Conservation (phyloP, 2,113 vertebrate species). For the Tursiops truncatus region DNA sequence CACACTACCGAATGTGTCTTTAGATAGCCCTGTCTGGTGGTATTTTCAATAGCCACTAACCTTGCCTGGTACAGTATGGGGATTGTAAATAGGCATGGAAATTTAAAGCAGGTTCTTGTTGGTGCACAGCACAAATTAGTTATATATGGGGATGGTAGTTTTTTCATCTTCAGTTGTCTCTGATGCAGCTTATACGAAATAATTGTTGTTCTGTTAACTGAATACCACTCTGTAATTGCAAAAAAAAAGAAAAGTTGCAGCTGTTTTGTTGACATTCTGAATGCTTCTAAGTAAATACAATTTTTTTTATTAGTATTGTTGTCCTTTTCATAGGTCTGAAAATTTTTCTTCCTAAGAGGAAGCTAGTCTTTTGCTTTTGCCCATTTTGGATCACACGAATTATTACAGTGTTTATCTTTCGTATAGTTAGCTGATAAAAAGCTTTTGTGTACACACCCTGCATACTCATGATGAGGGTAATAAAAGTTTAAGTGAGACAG, state of each 20-base stretch:
- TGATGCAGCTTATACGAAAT: too few relatives aligned
- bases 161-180: slow-evolving; percentile 79
- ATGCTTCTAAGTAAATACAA: slow-evolving; percentile 97
- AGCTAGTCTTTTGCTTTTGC: too few relatives aligned
- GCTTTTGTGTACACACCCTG: too few relatives aligned
- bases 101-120: slow-evolving; percentile 90
- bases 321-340: too few relatives aligned
- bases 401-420: too few relatives aligned
- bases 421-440: too few relatives aligned
- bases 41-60: slow-evolving; percentile 91
- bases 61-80: slow-evolving; percentile 90
- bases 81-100: slow-evolving; percentile 90
- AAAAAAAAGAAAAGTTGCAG: slow-evolving; percentile 91
- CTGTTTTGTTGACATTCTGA: slow-evolving; percentile 97
- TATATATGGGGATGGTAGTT: slow-evolving; percentile 90
- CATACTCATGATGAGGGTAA: too few relatives aligned
- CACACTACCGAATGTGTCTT: slow-evolving; percentile 96
- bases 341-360: too few relatives aligned
- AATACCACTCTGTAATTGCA: slow-evolving; percentile 86
- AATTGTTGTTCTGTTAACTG: too few relatives aligned
- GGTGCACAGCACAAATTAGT: slow-evolving; percentile 93
- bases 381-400: too few relatives aligned
- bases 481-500: too few relatives aligned
- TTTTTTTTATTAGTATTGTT: slow-evolving; percentile 83
- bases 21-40: slow-evolving; percentile 93